These are phyloP conservation scores for Hippopotamyrus pictus DNA, from an alignment of 2,797 vertebrate species.

Conservation along the genomic window DNA sequence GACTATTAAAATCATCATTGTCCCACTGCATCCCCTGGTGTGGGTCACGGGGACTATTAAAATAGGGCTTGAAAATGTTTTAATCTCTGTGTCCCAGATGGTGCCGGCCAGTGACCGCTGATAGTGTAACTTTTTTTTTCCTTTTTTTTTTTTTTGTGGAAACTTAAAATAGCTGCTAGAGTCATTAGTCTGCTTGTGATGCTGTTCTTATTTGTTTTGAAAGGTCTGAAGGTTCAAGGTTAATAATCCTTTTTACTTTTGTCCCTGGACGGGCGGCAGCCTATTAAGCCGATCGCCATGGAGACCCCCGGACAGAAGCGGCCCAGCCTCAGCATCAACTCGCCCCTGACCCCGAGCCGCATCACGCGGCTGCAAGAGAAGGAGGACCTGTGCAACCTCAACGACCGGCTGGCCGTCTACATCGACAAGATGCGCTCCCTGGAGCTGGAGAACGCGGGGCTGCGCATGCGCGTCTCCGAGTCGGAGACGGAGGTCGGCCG, in stretches of 20 bases:
- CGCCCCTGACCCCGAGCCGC: slow-evolving; percentile 75
- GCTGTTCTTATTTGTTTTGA: neutral
- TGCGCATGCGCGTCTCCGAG: slow-evolving; percentile 83
- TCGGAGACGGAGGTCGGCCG: slow-evolving; percentile 79
- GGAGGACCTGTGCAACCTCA: slow-evolving; percentile 90
- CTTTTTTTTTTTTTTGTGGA: neutral
- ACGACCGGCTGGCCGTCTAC: slow-evolving; percentile 88
- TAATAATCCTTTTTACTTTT: neutral
- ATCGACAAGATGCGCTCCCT: slow-evolving; percentile 95
- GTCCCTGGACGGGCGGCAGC: neutral
- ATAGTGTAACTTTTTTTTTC: neutral
- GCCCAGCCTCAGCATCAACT: slow-evolving; percentile 59
- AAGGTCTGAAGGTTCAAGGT: neutral
- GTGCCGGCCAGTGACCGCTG: neutral
- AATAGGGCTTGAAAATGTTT: slow-evolving; percentile 1
- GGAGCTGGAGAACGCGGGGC: slow-evolving; percentile 84
- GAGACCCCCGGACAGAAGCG: slow-evolving; percentile 81
- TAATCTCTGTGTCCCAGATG: slow-evolving; percentile 10
- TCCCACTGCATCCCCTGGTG: neutral
- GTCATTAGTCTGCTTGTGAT: neutral
- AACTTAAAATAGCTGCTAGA: neutral
- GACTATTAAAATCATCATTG: neutral
- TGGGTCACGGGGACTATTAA: neutral
- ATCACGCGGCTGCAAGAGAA: slow-evolving; percentile 95
- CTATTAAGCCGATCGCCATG: slow-evolving; percentile 51